A percentile compares a stretch with the other conserved stretches of the same genome.
These are phyloP conservation scores for Molanna angustata DNA, from an alignment of 2,888 invertebrate genomes.

Conservation along the genomic window DNA sequence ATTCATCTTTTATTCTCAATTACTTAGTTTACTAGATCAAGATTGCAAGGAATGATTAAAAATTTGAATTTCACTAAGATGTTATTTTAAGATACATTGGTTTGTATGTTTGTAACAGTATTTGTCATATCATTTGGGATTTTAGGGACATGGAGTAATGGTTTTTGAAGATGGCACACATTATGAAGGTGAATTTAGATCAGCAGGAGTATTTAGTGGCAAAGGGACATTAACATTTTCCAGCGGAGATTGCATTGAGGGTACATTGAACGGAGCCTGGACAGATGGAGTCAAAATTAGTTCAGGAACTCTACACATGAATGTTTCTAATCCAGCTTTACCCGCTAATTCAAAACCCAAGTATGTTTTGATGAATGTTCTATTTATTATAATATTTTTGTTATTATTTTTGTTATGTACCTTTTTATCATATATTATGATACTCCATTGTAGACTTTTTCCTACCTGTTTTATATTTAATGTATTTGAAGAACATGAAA, in stretches of 20 bases:
- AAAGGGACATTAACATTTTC: constrained; percentile 78
- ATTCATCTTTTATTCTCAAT: too few species aligned
- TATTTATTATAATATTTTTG: not conserved
- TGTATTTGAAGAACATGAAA: too few species aligned
- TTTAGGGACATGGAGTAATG: constrained; percentile 82
- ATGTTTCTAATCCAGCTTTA: constrained; percentile 57
- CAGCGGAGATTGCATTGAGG: constrained; percentile 74
- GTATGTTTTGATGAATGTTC: constrained; percentile 41
- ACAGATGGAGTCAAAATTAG: constrained; percentile 75
- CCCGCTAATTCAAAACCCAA: constrained; percentile 57
- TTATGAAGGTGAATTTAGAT: constrained; percentile 85
- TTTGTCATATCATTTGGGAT: constrained; percentile 14
- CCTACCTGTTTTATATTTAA: too few species aligned
- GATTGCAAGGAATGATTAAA: too few species aligned
- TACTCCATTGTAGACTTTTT: not conserved
- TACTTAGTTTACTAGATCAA: too few species aligned
- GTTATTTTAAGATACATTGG: too few species aligned
- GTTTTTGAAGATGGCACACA: constrained; percentile 85
- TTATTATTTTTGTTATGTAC: not conserved
- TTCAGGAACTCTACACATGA: constrained; percentile 67
- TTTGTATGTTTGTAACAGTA: too few species aligned
- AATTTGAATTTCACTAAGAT: too few species aligned
- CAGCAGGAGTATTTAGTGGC: constrained; percentile 75
- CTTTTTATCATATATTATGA: not conserved
- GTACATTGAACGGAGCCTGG: constrained; percentile 70